Evolutionary conservation across 2,888 invertebrate genomes (phyloP).

Genomic region (Aspidiotus destructor): DNA sequence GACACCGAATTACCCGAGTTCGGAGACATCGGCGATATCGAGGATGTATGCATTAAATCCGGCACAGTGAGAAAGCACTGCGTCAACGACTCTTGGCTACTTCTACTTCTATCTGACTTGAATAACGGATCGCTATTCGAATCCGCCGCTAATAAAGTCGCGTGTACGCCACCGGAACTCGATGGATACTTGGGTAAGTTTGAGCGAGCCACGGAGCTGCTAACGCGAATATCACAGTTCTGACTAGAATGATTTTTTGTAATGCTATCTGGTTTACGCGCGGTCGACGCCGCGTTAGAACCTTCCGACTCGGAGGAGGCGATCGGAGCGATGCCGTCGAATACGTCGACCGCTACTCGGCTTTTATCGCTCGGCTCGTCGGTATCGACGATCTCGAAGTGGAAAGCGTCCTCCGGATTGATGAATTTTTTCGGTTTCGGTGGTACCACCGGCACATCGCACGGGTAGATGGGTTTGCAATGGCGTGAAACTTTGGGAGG

Average conservation of each 20-base stretch:
- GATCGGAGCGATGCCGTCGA: slow-evolving; percentile 46
- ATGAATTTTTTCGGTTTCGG: slow-evolving; percentile 39
- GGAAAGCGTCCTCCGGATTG: slow-evolving; percentile 65
- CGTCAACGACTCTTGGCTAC: slow-evolving; percentile 8
- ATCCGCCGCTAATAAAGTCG: background rate
- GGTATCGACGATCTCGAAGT: slow-evolving; percentile 73
- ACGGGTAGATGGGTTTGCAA: slow-evolving; percentile 48
- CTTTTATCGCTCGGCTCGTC: slow-evolving; percentile 49
- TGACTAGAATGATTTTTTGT: slow-evolving; percentile 31
- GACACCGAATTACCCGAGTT: slow-evolving; percentile 12
- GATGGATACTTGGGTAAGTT: slow-evolving; percentile 9
- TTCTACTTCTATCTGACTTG: background rate
- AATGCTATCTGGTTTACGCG: background rate
- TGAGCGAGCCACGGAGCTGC: slow-evolving; percentile 1
- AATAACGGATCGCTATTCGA: background rate
- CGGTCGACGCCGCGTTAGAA: background rate
- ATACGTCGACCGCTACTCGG: background rate
- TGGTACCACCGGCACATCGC: slow-evolving; percentile 37
- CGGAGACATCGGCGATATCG: slow-evolving; percentile 17
- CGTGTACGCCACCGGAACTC: background rate
- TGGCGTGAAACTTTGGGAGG: slow-evolving; percentile 57
- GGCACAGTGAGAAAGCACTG: slow-evolving; percentile 20
- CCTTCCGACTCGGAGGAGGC: slow-evolving; percentile 49
- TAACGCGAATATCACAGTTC: slow-evolving; percentile 29
- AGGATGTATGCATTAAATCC: background rate